Evolutionary conservation across 2,888 invertebrate species (phyloP).

Genomic region (Osmoderma eremita): DNA sequence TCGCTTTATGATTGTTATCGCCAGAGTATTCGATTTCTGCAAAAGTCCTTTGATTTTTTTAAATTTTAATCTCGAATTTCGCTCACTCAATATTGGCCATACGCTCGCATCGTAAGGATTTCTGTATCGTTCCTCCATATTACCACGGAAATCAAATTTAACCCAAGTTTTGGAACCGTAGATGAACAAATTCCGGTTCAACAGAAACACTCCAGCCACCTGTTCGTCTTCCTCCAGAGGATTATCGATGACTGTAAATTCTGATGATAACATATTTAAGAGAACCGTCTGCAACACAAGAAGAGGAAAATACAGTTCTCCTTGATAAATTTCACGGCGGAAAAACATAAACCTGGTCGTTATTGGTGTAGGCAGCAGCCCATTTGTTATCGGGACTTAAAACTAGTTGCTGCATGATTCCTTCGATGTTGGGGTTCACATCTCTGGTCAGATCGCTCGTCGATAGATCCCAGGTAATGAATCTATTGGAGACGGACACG

Average conservation of each 20-base stretch:
- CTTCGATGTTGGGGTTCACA: constrained; percentile 92
- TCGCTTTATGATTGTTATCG: constrained; percentile 74
- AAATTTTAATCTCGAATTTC: not conserved
- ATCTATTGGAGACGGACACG: constrained; percentile 95
- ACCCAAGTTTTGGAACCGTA: constrained; percentile 83
- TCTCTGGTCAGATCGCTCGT: constrained; percentile 95
- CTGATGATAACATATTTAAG: constrained; percentile 92
- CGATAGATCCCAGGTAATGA: constrained; percentile 96
- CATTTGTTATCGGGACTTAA: constrained; percentile 95
- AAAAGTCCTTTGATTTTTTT: too few relatives aligned
- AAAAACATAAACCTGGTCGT: constrained; percentile 81
- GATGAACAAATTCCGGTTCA: constrained; percentile 79
- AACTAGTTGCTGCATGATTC: constrained; percentile 94
- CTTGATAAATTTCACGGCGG: not conserved
- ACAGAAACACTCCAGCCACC: constrained; percentile 73
- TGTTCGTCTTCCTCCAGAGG: constrained; percentile 76
- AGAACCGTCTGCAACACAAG: constrained; percentile 79
- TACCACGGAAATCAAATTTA: constrained; percentile 81
- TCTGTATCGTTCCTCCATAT: constrained; percentile 70
- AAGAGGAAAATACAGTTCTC: not conserved
- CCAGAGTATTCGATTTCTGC: constrained; percentile 77
- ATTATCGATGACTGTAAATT: constrained; percentile 87
- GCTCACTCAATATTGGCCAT: constrained; percentile 80
- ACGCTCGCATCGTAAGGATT: constrained; percentile 68
- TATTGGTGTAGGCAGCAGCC: constrained; percentile 95